A percentile compares a stretch with the other conserved stretches of the same genome.
Evolutionary conservation across 2,797 vertebrate genomes (phyloP).

Genomic region (Alectoris magna): DNA sequence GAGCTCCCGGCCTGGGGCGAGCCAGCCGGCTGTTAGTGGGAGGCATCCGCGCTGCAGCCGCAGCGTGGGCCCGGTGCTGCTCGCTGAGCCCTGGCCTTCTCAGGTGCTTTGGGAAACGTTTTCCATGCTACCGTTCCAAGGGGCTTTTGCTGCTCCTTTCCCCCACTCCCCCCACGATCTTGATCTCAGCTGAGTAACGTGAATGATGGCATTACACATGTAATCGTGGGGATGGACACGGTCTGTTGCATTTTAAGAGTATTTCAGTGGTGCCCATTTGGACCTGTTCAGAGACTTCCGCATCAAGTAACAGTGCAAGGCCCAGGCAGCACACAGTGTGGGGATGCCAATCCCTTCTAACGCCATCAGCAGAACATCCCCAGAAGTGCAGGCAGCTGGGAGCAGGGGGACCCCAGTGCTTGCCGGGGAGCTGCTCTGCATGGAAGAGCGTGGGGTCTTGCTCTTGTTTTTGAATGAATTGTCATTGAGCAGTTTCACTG

Average conservation of each 20-base stretch:
- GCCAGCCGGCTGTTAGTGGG: conserved; percentile 32
- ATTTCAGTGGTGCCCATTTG: neutral
- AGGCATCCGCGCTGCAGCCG: neutral
- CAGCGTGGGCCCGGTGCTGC: neutral
- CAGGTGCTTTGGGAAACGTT: too few relatives aligned
- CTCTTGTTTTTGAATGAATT: neutral
- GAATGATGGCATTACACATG: neutral
- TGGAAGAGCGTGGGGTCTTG: neutral
- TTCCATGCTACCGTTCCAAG: accelerated
- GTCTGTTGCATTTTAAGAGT: neutral
- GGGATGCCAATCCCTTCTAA: neutral
- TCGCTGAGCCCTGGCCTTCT: accelerated
- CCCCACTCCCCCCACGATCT: neutral
- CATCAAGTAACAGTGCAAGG: neutral
- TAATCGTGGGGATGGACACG: neutral
- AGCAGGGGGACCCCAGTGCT: neutral
- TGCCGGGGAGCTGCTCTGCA: neutral
- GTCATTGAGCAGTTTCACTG: neutral
- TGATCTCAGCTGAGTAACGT: conserved; percentile 1
- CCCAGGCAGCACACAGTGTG: neutral
- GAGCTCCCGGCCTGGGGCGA: conserved; percentile 79
- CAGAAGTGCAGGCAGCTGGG: neutral
- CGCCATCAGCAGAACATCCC: neutral
- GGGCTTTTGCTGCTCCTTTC: neutral
- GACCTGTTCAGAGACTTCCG: neutral